A percentile compares a stretch with the other conserved stretches of the same genome.
Conservation (phyloP, 2,113 vertebrate genomes). For the Mustelus asterias region DNA sequence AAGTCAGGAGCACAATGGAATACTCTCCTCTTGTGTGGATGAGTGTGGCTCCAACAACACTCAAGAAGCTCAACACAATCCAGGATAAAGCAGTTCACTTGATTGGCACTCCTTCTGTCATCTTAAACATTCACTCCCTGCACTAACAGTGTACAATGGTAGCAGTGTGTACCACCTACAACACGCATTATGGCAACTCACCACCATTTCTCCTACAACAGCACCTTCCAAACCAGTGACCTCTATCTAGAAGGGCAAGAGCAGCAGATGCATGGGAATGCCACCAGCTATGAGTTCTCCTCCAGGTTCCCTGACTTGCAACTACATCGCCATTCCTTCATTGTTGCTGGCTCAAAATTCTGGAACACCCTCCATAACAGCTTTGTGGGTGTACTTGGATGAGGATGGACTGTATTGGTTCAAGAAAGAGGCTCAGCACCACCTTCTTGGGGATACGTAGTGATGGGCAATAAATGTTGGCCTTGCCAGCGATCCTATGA, state of each 20-base stretch:
- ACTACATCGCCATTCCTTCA: not conserved
- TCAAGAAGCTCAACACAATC: not conserved
- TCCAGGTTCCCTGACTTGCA: not conserved
- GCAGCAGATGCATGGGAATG: not conserved
- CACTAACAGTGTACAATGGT: not conserved
- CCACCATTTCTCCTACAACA: not conserved
- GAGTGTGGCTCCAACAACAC: not conserved
- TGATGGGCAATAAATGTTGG: not conserved
- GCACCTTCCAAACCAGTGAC: not conserved
- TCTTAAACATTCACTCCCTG: not conserved
- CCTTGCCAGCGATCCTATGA: not conserved
- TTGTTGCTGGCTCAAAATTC: not conserved
- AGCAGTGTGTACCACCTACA: too few relatives aligned
- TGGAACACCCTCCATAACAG: not conserved
- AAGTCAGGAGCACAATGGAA: not conserved
- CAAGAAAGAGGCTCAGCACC: not conserved
- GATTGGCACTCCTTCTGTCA: not conserved
- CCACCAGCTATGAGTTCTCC: not conserved
- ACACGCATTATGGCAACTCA: not conserved
- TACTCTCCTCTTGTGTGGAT: not conserved
- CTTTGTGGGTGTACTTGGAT: not conserved
- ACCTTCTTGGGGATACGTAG: not conserved
- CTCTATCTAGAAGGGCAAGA: not conserved
- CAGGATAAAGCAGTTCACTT: not conserved
- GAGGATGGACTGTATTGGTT: not conserved